phyloP scores from a whole-genome alignment of 1,140 invertebrate genomes.

The Zaprionus gabonicus region DNA sequence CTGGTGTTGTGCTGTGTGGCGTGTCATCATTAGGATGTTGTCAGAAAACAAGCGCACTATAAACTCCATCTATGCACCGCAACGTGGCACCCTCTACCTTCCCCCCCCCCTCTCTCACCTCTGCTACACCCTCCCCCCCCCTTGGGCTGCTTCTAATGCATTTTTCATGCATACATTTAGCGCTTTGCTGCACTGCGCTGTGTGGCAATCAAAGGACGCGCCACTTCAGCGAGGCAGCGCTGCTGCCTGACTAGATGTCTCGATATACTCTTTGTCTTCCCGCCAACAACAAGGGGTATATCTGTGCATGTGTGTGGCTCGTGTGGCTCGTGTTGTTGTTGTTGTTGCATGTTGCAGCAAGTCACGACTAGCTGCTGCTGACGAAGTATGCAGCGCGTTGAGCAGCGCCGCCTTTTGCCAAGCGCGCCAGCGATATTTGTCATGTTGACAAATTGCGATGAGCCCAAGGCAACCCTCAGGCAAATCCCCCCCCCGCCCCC shows the following conservation, averaged over 20 bases:
- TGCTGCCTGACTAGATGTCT: constrained; percentile 37
- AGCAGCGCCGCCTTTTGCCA: constrained; percentile 29
- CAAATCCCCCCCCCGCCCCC: not conserved
- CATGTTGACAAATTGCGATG: constrained; percentile 74
- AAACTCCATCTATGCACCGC: constrained; percentile 30
- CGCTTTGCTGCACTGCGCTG: constrained; percentile 43
- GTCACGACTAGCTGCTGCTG: not conserved
- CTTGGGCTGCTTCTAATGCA: constrained; percentile 63
- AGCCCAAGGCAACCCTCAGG: constrained; percentile 6
- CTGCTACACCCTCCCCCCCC: constrained; percentile 20
- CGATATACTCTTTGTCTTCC: constrained; percentile 11
- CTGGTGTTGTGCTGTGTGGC: constrained; percentile 58
- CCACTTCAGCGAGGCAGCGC: constrained; percentile 47
- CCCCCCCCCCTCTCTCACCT: not conserved
- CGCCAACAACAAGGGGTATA: not conserved
- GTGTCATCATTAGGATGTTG: constrained; percentile 74
- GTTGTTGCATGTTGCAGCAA: not conserved
- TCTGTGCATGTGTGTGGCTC: not conserved
- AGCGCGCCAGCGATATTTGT: constrained; percentile 45
- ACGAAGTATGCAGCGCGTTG: constrained; percentile 9
- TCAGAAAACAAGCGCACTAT: constrained; percentile 58
- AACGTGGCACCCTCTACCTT: not conserved
- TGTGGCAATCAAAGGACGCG: constrained; percentile 68
- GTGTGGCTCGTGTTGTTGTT: not conserved
- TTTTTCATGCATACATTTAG: constrained; percentile 79